These are phyloP conservation scores for Clavelina lepadiformis DNA, from an alignment of 23 tunicate genomes.

Conservation along the genomic window DNA sequence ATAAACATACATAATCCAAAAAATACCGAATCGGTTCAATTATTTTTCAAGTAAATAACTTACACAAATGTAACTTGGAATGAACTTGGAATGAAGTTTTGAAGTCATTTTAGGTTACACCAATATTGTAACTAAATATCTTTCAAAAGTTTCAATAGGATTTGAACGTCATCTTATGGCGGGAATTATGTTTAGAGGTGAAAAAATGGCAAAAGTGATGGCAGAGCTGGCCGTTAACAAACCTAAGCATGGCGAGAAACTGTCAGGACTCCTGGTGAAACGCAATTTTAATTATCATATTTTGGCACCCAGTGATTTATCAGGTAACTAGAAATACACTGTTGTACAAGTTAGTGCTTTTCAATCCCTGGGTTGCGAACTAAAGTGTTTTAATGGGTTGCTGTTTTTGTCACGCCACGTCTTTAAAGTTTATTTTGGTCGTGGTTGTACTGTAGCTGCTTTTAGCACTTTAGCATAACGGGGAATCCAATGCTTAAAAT, in stretches of 20 bases:
- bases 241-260: conserved; percentile 73
- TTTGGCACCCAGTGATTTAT: conserved; percentile 83
- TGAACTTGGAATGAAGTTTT: too few relatives aligned
- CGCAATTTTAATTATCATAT: conserved; percentile 95
- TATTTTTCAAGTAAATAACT: conserved; percentile 74
- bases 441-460: not conserved
- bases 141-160: too few relatives aligned
- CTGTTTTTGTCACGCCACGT: not conserved
- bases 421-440: not conserved
- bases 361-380: too few relatives aligned
- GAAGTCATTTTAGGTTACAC: too few relatives aligned
- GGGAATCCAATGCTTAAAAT: too few relatives aligned
- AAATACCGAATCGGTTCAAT: conserved; percentile 83
- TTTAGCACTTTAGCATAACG: not conserved
- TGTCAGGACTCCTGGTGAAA: conserved; percentile 88
- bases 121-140: too few relatives aligned
- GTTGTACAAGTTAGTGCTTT: too few relatives aligned
- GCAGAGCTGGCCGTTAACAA: conserved; percentile 74
- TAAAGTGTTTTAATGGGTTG: not conserved
- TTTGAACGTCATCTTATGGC: too few relatives aligned
- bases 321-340: conserved; percentile 28
- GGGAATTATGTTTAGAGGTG: conserved; percentile 89
- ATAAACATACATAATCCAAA: conserved; percentile 93
- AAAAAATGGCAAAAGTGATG: conserved; percentile 99
- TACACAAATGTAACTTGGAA: too few relatives aligned